Evolutionary conservation across 1,140 invertebrate species (phyloP), one percentile per base, ranked within the genome.

Genomic region (Drosophila lacertosa): DNA sequence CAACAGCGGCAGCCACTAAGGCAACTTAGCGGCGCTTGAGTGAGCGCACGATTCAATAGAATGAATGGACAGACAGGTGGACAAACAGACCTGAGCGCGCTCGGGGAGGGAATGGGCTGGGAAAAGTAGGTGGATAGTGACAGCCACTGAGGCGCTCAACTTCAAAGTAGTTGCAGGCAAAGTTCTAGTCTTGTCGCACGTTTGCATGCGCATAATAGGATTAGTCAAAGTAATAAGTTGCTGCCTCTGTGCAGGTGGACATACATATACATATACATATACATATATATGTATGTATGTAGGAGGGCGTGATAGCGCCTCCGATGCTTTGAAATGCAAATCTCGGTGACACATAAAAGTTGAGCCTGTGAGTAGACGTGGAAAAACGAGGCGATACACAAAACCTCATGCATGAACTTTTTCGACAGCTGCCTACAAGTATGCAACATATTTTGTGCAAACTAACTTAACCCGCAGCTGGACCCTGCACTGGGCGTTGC

Each of bases 201-300:
- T 83, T 86, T 86, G 81, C 81, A 74, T 86, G 82, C 82, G 82
- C 81, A 86, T 86, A 86, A 86, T 86, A 86, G 81, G 81, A 86
- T 86, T 86, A 86, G 82, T 81, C 70, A 86, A 81, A 86, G 74
- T 86, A 86, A 86, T 86, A 86, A 86, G 81, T 88, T 88, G 73
- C 81, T 77, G 69, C 68, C 60, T 33, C 60, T 64, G 63, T 72
- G 53, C 67, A 55, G 66, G 57, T 68, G 42, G 9, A 2, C 4
- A 13, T 13, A 37, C 20, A 39, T 11, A 24, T n/a, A 44, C 18
- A 55, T 42, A 45, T 48, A 54, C 29, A 13, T 44, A 18, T 44
- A 11, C 39, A 32, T 50, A 13, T 3, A 10, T 11, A 13, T 22
- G 7, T 10, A 29, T 16, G 10, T 59, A 20, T 55, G 39, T 62